Base-by-base conservation (phyloP, 1,140 invertebrate genomes). In the Batillaria attramentaria region DNA sequence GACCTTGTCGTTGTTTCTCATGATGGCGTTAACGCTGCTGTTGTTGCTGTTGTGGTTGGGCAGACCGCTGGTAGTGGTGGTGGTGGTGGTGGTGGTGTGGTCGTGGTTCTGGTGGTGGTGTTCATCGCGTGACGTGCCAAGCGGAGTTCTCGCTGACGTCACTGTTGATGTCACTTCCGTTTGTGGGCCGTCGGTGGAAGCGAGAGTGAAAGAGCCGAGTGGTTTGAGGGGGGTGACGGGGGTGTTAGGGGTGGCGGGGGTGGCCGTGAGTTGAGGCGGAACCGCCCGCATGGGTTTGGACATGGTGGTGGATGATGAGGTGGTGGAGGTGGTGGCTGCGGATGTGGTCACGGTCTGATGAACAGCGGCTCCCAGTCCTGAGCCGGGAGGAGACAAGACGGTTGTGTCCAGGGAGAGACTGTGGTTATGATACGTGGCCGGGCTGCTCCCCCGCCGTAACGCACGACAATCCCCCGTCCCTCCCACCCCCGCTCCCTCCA, bases 211-310 rank as follows among this genome's bases (percentile, higher is more conserved):
- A 39, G 28, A 28, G 68, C 50, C n/a, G n/a, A n/a, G n/a, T n/a
- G n/a, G n/a, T n/a, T n/a, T n/a, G n/a, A n/a, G n/a, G n/a, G n/a
- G n/a, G n/a, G n/a, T n/a, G n/a, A n/a, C n/a, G n/a, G n/a, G n/a
- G n/a, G n/a, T n/a, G n/a, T n/a, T n/a, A n/a, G n/a, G n/a, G n/a
- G 57, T 28, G 57, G 57, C 57, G 8, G 24, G 8, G 13, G n/a
- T 31, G 8, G 24, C 24, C n/a, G 57, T 62, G n/a, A 62, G 57
- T 2, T 62, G 57, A 18, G 73, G 73, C 4, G 73, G 73, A 2
- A 75, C 73, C 4, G 73, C 73, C 37, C 42, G 54, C 3, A 8
- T 75, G 4, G 73, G 73, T 35, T 75, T 75, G 35, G 54, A 16
- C 46, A 24, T 46, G 42, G 72, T 20, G 0, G 28, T 18, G 33